Conservation (phyloP, 2,113 vertebrate genomes). For the Pelusios castaneus region DNA sequence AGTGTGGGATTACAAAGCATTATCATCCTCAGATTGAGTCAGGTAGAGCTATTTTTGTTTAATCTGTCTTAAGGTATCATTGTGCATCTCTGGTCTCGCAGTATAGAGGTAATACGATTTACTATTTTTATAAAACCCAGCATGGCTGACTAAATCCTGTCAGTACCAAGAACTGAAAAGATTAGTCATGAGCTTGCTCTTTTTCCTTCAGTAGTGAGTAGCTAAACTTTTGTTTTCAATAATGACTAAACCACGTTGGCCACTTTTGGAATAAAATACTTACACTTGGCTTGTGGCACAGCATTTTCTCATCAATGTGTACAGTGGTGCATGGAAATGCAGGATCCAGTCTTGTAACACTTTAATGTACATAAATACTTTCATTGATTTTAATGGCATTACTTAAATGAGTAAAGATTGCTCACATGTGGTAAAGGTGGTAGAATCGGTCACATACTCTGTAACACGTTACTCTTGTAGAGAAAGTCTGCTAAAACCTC, state of each 20-base stretch:
- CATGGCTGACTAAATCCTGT: conserved; percentile 68
- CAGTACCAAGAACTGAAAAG: conserved; percentile 46
- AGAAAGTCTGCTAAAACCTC: too few species aligned
- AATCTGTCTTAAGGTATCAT: conserved; percentile 79
- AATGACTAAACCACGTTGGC: not conserved
- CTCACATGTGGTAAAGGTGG: not conserved
- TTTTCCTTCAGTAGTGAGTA: not conserved
- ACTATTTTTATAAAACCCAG: conserved; percentile 77
- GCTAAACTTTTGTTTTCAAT: not conserved
- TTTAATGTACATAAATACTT: not conserved
- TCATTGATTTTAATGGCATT: not conserved
- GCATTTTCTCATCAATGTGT: not conserved
- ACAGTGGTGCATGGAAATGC: not conserved
- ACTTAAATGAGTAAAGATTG: not conserved
- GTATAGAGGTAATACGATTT: conserved; percentile 75
- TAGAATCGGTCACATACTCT: not conserved
- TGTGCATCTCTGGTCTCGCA: conserved; percentile 68
- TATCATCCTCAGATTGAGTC: conserved; percentile 66
- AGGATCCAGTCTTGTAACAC: not conserved
- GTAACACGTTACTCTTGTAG: not conserved
- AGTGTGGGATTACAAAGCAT: conserved; percentile 64
- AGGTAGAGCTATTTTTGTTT: conserved; percentile 65
- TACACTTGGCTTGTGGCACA: not conserved
- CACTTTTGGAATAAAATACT: not conserved
- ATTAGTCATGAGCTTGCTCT: conserved; percentile 23